These are phyloP conservation scores for Perca schrenkii DNA, from an alignment of 2,113 vertebrate genomes.

Conservation along the genomic window DNA sequence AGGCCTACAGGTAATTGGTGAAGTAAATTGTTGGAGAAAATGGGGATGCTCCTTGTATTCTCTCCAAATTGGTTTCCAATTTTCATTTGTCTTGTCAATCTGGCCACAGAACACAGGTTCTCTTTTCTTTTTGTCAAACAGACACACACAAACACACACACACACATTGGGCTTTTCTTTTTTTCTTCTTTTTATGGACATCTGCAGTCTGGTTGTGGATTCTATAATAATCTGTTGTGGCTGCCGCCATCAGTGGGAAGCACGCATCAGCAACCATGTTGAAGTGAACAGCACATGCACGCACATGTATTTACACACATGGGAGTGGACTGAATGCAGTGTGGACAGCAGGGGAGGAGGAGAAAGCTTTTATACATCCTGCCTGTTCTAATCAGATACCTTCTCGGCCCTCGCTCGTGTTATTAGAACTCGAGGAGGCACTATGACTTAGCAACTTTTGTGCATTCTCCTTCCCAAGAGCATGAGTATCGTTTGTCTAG, in stretches of 20 bases:
- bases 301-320: constrained; percentile 14
- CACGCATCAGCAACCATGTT: constrained; percentile 55
- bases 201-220: constrained; percentile 61
- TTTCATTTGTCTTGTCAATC: constrained; percentile 69
- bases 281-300: constrained; percentile 41
- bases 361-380: constrained; percentile 53
- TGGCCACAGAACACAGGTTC: constrained; percentile 56
- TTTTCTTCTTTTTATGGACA: constrained; percentile 54
- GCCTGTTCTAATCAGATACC: constrained; percentile 48
- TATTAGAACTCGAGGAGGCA: constrained; percentile 47
- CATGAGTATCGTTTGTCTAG: constrained; percentile 41
- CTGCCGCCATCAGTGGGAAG: constrained; percentile 47
- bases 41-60: constrained; percentile 54
- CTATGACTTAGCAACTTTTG: constrained; percentile 64
- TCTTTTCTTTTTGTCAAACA: constrained; percentile 18
- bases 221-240: constrained; percentile 62
- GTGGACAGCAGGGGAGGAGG: constrained; percentile 54
- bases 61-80: constrained; percentile 66
- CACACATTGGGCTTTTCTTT: constrained; percentile 14
- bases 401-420: constrained; percentile 27
- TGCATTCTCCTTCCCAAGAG: constrained; percentile 47
- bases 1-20: constrained; percentile 40
- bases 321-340: constrained; percentile 39
- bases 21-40: constrained; percentile 62
- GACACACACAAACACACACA: background rate